phyloP scores from a whole-genome alignment of 2,888 invertebrate genomes.

The Galerucella nymphaeae region DNA sequence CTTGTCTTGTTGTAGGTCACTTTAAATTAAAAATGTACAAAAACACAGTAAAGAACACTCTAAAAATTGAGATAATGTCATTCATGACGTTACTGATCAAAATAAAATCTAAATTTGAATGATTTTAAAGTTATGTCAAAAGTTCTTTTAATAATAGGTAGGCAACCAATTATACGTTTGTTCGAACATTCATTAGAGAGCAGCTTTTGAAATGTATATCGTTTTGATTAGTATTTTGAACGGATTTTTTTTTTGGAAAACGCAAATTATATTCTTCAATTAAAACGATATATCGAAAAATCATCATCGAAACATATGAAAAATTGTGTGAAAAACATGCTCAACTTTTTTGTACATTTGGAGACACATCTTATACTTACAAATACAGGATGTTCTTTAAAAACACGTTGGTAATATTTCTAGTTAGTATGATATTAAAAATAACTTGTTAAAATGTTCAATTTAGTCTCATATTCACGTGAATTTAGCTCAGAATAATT shows the following conservation, averaged over 20 bases:
- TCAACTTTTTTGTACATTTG: neutral
- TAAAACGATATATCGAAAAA: neutral
- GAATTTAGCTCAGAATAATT: neutral
- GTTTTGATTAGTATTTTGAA: too few species aligned
- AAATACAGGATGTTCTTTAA: neutral
- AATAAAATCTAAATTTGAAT: too few species aligned
- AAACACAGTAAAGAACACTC: neutral
- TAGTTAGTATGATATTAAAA: neutral
- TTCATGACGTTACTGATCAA: too few species aligned
- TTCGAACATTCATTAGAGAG: too few species aligned
- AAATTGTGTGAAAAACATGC: neutral
- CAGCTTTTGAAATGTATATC: too few species aligned
- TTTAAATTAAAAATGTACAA: too few species aligned
- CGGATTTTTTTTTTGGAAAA: too few species aligned
- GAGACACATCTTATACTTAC: neutral
- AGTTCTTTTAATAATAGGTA: too few species aligned
- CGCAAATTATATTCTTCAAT: neutral
- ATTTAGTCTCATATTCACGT: neutral
- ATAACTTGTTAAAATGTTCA: neutral
- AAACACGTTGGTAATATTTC: neutral
- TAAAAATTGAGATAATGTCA: neutral
- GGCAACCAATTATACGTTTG: too few species aligned
- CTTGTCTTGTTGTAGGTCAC: too few species aligned
- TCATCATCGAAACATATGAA: neutral
- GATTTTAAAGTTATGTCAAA: too few species aligned